Evolutionary conservation across 2,797 vertebrate genomes (phyloP).

Genomic region (Malacoraja senta): DNA sequence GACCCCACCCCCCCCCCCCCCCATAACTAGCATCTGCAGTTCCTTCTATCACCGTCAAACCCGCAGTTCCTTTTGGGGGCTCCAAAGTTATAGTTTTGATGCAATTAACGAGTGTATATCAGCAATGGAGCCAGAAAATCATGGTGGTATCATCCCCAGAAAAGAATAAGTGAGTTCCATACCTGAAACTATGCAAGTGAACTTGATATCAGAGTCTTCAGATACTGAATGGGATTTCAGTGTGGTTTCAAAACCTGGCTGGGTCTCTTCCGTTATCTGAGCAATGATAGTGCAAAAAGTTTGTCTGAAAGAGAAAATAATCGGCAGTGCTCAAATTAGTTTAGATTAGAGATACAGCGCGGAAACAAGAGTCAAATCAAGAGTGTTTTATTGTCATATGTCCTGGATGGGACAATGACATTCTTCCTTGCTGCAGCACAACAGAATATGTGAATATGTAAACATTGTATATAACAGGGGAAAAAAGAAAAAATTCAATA

Average conservation of each 20-base stretch:
- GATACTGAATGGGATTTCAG: constrained; percentile 90
- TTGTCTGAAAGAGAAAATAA: constrained; percentile 66
- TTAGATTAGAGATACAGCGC: too few species aligned
- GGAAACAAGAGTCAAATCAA: too few species aligned
- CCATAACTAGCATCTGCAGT: too few species aligned
- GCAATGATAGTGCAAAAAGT: constrained; percentile 94
- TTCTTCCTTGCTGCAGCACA: too few species aligned
- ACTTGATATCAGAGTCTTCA: constrained; percentile 84
- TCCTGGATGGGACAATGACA: too few species aligned
- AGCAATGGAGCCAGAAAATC: not conserved
- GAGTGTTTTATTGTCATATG: too few species aligned
- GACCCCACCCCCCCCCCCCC: too few species aligned
- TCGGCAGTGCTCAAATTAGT: not conserved
- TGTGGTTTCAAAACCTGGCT: constrained; percentile 88
- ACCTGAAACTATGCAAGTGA: constrained; percentile 93
- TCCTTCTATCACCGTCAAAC: constrained; percentile 28
- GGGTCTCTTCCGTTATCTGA: constrained; percentile 92
- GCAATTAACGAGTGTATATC: constrained; percentile 22
- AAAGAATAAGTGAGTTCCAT: not conserved
- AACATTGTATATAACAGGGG: too few species aligned
- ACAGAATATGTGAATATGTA: too few species aligned
- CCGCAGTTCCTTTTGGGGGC: constrained; percentile 51
- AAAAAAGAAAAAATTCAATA: too few species aligned
- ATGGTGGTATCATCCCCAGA: not conserved
- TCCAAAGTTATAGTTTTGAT: constrained; percentile 51